Base-by-base conservation (phyloP, 2,888 invertebrate species). In the Euclidia mi region DNA sequence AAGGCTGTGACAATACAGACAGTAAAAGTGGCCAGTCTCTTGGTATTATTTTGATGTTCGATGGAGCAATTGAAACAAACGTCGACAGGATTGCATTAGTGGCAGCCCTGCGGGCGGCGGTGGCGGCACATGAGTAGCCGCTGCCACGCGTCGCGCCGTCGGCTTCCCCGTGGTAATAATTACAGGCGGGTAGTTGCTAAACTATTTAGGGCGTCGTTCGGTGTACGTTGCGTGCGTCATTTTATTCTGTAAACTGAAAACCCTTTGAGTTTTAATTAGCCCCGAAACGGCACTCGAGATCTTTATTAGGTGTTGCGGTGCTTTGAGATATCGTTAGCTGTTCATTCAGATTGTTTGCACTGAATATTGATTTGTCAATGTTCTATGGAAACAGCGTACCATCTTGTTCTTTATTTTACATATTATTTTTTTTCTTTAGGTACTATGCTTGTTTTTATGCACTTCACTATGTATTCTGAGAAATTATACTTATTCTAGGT, bases 251-350 rank as follows among this genome's bases (percentile, higher is more conserved):
- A 84, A 86, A 81, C 78, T 77, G 79, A 77, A 78, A 77, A 76
- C 78, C 85, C 86, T 89, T 91, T 91, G 88, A 88, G 87, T 87
- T 90, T 91, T 89, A 89, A 90, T 91, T 90, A 89, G 86, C 82
- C 74, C 75, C 68, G 55, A 75, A 70, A 71, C 67, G 68, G 65
- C 64, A 76, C 55, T 76, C 61, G 53, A 77, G 64, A 76, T 73
- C 75, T 84, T 81, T 81, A 82, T 86, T 79, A 56, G 56, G 48
- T 77, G 77, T 68, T 73, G 75, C 63, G 64, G 72, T 52, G 45
- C 65, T 73, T 79, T 64, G 49, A 65, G 53, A 58, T 56, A 47
- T 62, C 51, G 52, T 65, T 59, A 56, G 53, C 43, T 40, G 11
- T 18, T 35, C 4, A 37, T 17, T 18, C 9, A 12, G 14, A 9